These are phyloP conservation scores for Oxyura jamaicensis DNA, from an alignment of 2,113 vertebrate genomes.

Conservation along the genomic window DNA sequence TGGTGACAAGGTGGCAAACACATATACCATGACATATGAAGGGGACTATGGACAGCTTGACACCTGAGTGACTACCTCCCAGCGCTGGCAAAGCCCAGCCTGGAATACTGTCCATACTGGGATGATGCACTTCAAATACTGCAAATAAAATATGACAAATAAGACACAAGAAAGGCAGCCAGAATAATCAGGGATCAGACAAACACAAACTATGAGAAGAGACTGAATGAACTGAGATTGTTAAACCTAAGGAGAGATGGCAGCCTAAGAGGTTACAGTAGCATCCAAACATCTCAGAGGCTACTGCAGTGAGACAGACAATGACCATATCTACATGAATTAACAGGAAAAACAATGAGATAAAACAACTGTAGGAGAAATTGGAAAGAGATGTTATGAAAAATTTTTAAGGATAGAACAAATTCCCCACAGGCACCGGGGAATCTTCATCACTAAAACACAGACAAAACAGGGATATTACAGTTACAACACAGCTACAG, in stretches of 20 bases:
- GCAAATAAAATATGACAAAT: background rate
- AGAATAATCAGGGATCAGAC: background rate
- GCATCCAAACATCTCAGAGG: background rate
- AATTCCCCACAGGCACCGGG: background rate
- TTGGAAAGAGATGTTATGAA: background rate
- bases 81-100: background rate
- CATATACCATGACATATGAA: background rate
- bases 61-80: background rate
- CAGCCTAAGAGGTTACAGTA: background rate
- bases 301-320: background rate
- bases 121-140: background rate
- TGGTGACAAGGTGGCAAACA: background rate
- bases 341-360: background rate
- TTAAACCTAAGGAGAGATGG: background rate
- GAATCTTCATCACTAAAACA: background rate
- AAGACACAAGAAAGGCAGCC: background rate
- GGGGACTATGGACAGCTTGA: background rate
- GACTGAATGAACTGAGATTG: background rate
- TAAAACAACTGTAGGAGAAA: background rate
- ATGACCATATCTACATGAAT: background rate
- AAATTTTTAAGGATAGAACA: background rate
- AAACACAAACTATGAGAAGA: background rate
- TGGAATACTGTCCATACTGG: background rate
- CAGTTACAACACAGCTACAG: background rate
- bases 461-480: background rate